phyloP scores from a whole-genome alignment of 2,113 vertebrate species.

The Chloebia gouldiae region DNA sequence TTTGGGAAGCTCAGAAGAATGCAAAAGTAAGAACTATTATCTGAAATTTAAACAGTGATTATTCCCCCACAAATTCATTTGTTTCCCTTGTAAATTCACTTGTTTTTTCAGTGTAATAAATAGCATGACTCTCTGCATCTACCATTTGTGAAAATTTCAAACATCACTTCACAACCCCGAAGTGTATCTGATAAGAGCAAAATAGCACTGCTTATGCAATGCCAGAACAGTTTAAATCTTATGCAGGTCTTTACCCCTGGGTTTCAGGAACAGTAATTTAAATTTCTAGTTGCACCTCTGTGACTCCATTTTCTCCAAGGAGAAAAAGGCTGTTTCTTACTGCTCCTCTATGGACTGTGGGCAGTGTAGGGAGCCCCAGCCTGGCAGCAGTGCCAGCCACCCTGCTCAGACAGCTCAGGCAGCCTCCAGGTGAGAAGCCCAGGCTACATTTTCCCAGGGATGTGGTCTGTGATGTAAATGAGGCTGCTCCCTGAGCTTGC shows the following conservation, averaged over 20 bases:
- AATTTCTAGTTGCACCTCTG: background rate
- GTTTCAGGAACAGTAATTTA: background rate
- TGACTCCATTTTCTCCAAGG: background rate
- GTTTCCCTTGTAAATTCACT: background rate
- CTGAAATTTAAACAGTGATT: background rate
- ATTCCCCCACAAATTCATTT: background rate
- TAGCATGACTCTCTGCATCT: background rate
- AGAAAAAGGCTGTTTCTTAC: background rate
- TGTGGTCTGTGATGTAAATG: background rate
- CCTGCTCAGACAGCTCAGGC: background rate
- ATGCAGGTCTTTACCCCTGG: background rate
- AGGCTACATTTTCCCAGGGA: background rate
- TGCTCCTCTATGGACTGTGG: rapidly evolving
- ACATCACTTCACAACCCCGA: background rate
- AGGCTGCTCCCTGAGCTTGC: background rate
- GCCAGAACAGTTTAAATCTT: background rate
- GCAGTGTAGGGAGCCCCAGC: background rate
- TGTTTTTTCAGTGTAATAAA: background rate
- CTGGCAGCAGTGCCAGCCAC: background rate
- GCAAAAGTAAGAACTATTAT: background rate
- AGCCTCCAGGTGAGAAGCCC: background rate
- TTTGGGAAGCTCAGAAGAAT: background rate
- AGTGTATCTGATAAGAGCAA: background rate
- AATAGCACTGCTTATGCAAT: background rate
- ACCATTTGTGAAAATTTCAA: background rate